Evolutionary conservation across 2,888 invertebrate genomes (phyloP), one percentile per base, ranked within the genome.

Genomic region (Scrobipalpa costella): DNA sequence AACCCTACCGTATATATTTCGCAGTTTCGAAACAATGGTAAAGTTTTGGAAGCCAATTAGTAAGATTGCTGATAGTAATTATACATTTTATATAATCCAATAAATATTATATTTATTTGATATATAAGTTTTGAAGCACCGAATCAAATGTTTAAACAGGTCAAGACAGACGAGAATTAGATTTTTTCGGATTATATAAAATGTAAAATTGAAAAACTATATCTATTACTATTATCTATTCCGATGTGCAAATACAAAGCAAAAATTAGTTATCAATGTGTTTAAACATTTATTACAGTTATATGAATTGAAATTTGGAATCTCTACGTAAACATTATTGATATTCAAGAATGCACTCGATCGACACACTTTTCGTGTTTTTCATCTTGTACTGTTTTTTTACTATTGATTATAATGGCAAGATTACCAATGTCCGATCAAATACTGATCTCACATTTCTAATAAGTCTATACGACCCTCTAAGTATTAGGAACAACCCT

Each of bases 401-500:
- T 19, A 17, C 15, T 8, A 17, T n/a, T 47, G 3, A 17, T 49
- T 9, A 7, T 49, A 49, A 49, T 34, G 55, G 55, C 33, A 55
- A 33, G 55, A 55, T 34, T 55, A 27, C n/a, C 55, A 55, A 55
- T 15, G 27, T 33, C 50, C 6, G 38, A 34, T 21, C 19, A 44
- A 11, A 2, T 15, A n/a, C 44, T 40, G 44, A 40, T 13, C 21
- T 11, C 27, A 44, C 15, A 34, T 55, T 40, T 19, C 60, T 60
- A 47, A 33, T 62, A 65, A 62, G 40, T 62, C 69, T 68, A 73
- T 72, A 71, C 73, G 76, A 80, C 72, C 74, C 75, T 80, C 75
- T 85, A 83, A 77, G 73, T 78, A 79, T 83, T 87, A 86, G 86
- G 88, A 88, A 87, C 87, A 81, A 85, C 79, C 85, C 84, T 80